phyloP scores from a whole-genome alignment of 2,888 invertebrate genomes.

The Drosophila borborema region DNA sequence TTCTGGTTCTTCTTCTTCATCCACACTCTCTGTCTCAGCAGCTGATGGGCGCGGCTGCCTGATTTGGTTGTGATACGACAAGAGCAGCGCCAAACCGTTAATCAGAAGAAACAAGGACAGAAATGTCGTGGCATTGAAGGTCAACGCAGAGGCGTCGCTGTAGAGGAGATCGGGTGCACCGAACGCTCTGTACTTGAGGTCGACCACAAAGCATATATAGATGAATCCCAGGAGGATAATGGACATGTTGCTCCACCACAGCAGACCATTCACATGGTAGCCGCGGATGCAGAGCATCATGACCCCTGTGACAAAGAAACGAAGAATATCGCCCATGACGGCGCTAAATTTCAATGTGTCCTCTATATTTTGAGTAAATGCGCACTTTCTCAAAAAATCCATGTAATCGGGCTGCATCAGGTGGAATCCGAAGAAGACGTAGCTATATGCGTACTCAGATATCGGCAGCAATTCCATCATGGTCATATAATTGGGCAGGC shows the following conservation, averaged over 20 bases:
- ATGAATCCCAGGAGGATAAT: constrained; percentile 34
- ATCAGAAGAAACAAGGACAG: neutral
- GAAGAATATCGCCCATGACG: constrained; percentile 31
- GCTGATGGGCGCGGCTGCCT: rapidly evolving
- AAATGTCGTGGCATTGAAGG: constrained; percentile 18
- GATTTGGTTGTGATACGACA: constrained; percentile 29
- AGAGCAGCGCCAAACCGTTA: neutral
- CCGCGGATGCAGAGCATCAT: constrained; percentile 40
- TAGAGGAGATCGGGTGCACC: neutral
- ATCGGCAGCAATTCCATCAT: constrained; percentile 47
- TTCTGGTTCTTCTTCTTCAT: neutral
- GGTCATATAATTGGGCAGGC: constrained; percentile 49
- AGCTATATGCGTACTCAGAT: constrained; percentile 36
- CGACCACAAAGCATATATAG: constrained; percentile 19
- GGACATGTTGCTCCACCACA: constrained; percentile 45
- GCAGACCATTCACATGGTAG: constrained; percentile 21
- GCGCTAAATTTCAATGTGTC: constrained; percentile 25
- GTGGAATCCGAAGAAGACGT: constrained; percentile 26
- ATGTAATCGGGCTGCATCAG: constrained; percentile 32
- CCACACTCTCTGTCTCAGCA: neutral
- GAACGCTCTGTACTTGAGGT: constrained; percentile 14
- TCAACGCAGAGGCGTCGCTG: neutral
- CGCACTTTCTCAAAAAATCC: constrained; percentile 7
- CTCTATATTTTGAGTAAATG: neutral
- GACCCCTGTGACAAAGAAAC: constrained; percentile 33